Evolutionary conservation across 2,113 vertebrate genomes (phyloP).

Genomic region (Neodon shergylaensis): DNA sequence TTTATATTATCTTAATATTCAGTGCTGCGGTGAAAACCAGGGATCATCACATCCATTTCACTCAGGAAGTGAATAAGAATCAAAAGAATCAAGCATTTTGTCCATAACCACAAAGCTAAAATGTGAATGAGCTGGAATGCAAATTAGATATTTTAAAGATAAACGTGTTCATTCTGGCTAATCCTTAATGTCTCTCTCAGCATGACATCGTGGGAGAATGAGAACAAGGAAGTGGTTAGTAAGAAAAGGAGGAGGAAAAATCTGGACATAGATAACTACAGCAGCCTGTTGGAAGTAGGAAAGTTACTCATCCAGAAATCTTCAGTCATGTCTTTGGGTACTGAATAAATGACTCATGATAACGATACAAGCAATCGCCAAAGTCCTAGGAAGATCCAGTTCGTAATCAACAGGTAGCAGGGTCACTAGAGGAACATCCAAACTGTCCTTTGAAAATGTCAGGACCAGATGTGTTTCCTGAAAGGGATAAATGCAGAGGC

Average conservation of each 20-base stretch:
- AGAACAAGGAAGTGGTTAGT: neutral
- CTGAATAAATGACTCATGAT: neutral
- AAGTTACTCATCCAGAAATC: neutral
- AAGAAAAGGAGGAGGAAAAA: neutral
- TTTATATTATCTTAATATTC: constrained; percentile 16
- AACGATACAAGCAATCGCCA: neutral
- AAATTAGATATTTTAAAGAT: neutral
- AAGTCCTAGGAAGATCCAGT: neutral
- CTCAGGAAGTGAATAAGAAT: constrained; percentile 30
- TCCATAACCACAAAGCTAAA: constrained; percentile 27
- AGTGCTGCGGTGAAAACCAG: neutral
- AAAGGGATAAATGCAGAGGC: neutral
- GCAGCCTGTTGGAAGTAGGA: neutral
- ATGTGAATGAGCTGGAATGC: neutral
- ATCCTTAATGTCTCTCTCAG: neutral
- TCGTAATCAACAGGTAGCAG: neutral
- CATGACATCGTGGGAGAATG: neutral
- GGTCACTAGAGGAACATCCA: neutral
- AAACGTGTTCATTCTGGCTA: neutral
- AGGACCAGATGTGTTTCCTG: neutral
- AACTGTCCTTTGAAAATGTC: neutral
- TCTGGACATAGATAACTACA: neutral
- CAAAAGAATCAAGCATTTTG: constrained; percentile 13
- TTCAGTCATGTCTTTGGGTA: neutral
- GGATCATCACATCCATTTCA: constrained; percentile 37